These are phyloP conservation scores for Cliona cf. orientalis DNA, from an alignment of 37 sponge, comb jelly and placozoan genomes.

Conservation along the genomic window DNA sequence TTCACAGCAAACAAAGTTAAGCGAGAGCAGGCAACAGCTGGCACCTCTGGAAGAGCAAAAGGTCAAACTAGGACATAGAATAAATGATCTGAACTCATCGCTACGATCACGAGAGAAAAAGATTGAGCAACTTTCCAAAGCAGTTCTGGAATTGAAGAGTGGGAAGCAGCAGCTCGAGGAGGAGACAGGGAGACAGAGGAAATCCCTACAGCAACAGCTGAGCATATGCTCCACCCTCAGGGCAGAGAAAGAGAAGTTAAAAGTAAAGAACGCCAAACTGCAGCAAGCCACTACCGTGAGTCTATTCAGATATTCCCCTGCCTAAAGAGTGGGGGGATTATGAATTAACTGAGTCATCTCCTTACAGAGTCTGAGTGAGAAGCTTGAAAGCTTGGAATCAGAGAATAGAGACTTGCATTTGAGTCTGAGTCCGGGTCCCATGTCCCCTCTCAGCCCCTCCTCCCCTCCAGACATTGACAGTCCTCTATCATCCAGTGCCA, in stretches of 20 bases:
- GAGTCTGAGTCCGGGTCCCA: too few species aligned
- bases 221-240: background rate
- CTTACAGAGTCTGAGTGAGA: background rate
- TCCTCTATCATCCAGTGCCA: background rate
- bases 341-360: too few species aligned
- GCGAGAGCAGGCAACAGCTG: background rate
- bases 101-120: slow-evolving; percentile 38
- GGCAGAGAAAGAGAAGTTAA: slow-evolving; percentile 3
- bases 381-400: background rate
- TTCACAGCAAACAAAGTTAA: slow-evolving; percentile 38
- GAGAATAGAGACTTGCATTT: too few species aligned
- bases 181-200: slow-evolving; percentile 30
- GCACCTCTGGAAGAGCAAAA: slow-evolving; percentile 42
- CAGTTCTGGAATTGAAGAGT: slow-evolving; percentile 32
- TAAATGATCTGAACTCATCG: slow-evolving; percentile 37
- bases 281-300: slow-evolving; percentile 16
- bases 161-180: slow-evolving; percentile 29
- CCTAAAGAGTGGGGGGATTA: too few species aligned
- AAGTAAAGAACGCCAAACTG: slow-evolving; percentile 19
- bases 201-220: slow-evolving; percentile 26
- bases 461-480: background rate
- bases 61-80: slow-evolving; percentile 9
- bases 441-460: too few species aligned
- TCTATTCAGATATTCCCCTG: background rate
- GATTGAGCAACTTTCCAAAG: slow-evolving; percentile 22